Evolutionary conservation across 2,113 vertebrate genomes (phyloP).

Genomic region (Chauna torquata): DNA sequence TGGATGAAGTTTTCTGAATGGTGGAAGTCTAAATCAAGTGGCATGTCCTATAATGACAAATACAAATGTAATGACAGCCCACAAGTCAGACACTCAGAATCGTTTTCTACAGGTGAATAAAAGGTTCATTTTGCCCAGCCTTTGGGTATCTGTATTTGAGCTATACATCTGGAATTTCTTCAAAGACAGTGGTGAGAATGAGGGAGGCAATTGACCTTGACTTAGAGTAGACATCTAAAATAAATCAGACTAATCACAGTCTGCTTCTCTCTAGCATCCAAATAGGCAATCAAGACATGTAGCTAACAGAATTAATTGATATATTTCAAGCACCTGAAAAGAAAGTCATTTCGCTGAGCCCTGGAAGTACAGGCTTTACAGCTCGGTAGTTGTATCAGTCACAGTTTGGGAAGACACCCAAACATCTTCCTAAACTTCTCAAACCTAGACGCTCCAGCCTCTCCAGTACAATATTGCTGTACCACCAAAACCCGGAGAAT

Average conservation of each 20-base stretch:
- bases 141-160: neutral
- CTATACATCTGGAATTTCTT: neutral
- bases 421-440: neutral
- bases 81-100: neutral
- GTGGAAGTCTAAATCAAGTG: neutral
- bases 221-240: constrained; percentile 27
- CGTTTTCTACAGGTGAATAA: neutral
- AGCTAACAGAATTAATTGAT: constrained; percentile 45
- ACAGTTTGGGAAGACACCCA: neutral
- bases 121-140: neutral
- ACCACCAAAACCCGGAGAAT: fast-evolving
- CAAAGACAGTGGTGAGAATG: neutral
- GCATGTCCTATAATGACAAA: neutral
- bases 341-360: constrained; percentile 8
- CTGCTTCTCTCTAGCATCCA: constrained; percentile 11
- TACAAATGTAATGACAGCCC: neutral
- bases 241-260: constrained; percentile 54
- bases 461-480: neutral
- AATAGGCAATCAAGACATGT: constrained; percentile 52
- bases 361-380: neutral
- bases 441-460: neutral
- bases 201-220: constrained; percentile 44
- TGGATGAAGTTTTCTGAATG: neutral
- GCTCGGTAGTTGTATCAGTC: neutral
- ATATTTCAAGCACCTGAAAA: constrained; percentile 4